Evolutionary conservation across 1,140 invertebrate genomes (phyloP), one percentile per base, ranked within the genome.

Genomic region (Drosophila baimaii): DNA sequence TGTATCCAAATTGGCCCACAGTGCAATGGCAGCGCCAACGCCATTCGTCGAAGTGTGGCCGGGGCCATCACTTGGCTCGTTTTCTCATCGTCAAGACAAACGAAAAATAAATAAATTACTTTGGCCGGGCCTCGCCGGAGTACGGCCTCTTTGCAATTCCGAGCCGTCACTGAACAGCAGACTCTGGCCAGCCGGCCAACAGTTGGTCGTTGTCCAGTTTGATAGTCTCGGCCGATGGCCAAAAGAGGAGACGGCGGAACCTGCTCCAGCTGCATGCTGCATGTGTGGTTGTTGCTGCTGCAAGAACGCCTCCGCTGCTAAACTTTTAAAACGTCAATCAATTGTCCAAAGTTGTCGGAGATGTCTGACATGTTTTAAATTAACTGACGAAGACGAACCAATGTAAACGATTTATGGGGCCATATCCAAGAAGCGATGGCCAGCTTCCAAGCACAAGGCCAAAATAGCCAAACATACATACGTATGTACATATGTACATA

Each of bases 291-390:
- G 75, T 41, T 72, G 71, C 44, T 74, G 81, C 58, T 77, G 51
- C 73, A 75, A 63, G 81, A 81, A 81, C 80, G 80, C 58, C 81
- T 83, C 73, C 73, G 54, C 39, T 43, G 51, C 62, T 66, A 89
- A 89, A 89, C 85, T 89, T 89, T 89, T 89, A 89, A 89, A 90
- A 81, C 84, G 84, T 89, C 84, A 89, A 89, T 89, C 84, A 89
- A 89, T 90, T 90, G 84, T 89, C 84, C 77, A 85, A 89, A 89
- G 85, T 89, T 89, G 84, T 90, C 84, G 63, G 84, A 90, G 85
- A 79, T 89, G 85, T 89, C 84, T 90, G 84, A 89, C 84, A 89
- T 89, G 80, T 89, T 89, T 89, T 89, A 89, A 89, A 89, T 89
- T 89, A 89, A 89, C 84, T 89, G 84, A 89, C 84, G 84, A 90